phyloP scores from a whole-genome alignment of 2,113 vertebrate genomes.

The Gymnarchus niloticus region DNA sequence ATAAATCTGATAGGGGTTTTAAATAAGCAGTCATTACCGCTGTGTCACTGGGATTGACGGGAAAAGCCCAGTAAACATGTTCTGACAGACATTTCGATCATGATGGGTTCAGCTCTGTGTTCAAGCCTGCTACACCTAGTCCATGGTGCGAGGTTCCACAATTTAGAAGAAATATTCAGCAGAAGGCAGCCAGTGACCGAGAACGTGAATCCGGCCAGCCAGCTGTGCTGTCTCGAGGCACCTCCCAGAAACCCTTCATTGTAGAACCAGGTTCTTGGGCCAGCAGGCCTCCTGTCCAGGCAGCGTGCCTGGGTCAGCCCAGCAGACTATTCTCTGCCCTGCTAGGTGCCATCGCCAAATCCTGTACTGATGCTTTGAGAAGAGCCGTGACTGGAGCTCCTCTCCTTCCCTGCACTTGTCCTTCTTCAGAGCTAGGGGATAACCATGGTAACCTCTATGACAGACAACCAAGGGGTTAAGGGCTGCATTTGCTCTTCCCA shows the following conservation, averaged over 20 bases:
- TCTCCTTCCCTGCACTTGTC: constrained; percentile 33
- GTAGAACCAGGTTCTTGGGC: background rate
- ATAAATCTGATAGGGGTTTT: background rate
- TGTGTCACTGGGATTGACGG: background rate
- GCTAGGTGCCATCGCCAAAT: constrained; percentile 18
- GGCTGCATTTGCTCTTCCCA: constrained; percentile 48
- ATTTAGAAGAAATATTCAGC: background rate
- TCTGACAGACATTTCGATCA: background rate
- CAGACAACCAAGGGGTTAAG: constrained; percentile 41
- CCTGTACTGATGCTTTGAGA: constrained; percentile 24
- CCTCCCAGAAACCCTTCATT: background rate
- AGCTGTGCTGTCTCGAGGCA: background rate
- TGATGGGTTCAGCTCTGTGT: background rate
- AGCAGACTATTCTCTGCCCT: too few species aligned
- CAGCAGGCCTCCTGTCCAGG: background rate
- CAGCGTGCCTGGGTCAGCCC: too few species aligned
- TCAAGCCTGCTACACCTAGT: background rate
- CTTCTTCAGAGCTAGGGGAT: constrained; percentile 42
- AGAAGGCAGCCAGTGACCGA: background rate
- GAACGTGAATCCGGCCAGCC: background rate
- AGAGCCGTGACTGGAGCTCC: constrained; percentile 17
- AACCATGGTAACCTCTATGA: constrained; percentile 32
- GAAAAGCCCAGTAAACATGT: background rate
- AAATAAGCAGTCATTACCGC: background rate
- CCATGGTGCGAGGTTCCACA: background rate